These are phyloP conservation scores for Leptinotarsa lineolata DNA, from an alignment of 1,140 invertebrate species.

Conservation along the genomic window DNA sequence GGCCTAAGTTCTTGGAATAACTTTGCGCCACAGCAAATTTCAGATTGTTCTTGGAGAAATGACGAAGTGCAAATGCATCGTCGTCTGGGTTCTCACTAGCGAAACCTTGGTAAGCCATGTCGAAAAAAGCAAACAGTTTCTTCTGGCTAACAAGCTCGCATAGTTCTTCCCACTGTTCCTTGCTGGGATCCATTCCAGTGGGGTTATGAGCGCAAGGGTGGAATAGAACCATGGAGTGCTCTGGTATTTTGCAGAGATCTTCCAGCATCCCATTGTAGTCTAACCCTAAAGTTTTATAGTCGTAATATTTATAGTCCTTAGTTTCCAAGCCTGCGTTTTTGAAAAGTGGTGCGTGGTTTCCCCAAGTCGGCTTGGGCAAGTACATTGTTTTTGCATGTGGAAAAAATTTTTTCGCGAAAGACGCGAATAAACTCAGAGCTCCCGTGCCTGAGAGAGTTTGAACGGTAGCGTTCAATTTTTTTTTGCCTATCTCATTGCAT, in stretches of 20 bases:
- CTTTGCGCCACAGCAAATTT: conserved; percentile 90
- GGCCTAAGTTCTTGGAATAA: conserved; percentile 97
- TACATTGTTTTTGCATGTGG: conserved; percentile 85
- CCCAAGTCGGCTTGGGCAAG: conserved; percentile 94
- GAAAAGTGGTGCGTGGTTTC: conserved; percentile 94
- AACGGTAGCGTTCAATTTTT: conserved; percentile 68
- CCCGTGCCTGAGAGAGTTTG: conserved; percentile 96
- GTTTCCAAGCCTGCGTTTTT: conserved; percentile 72
- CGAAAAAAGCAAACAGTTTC: conserved; percentile 89
- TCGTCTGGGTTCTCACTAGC: conserved; percentile 91
- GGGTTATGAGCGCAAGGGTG: conserved; percentile 98
- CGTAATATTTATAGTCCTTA: conserved; percentile 85
- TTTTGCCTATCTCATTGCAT: conserved; percentile 71
- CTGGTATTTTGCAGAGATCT: conserved; percentile 83
- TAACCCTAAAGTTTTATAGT: conserved; percentile 91
- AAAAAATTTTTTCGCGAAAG: conserved; percentile 87
- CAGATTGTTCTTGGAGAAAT: conserved; percentile 79
- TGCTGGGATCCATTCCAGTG: conserved; percentile 88
- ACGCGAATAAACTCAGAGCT: conserved; percentile 85
- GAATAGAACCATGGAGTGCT: conserved; percentile 87
- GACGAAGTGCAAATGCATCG: conserved; percentile 79
- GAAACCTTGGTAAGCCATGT: conserved; percentile 97
- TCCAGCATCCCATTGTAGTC: conserved; percentile 89
- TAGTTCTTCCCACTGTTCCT: conserved; percentile 82
- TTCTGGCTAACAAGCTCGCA: conserved; percentile 77